Evolutionary conservation across 1,140 invertebrate genomes (phyloP).

Genomic region (Ceratosolen solmsi): DNA sequence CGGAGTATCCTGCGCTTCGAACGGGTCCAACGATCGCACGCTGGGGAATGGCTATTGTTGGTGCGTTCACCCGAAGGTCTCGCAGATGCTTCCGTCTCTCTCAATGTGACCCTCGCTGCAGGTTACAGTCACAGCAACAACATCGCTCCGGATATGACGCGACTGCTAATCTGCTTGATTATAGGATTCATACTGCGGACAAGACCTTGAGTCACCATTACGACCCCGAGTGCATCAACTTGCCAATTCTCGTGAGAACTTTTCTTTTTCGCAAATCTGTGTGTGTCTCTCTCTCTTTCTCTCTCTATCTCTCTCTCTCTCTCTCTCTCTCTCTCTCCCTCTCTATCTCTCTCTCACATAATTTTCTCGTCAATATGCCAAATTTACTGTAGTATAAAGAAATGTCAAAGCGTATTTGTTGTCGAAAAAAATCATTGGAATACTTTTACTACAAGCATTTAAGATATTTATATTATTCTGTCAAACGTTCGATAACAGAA

Average conservation of each 20-base stretch:
- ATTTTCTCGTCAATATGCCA: not conserved
- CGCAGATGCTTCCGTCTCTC: conserved; percentile 74
- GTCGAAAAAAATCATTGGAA: too few relatives aligned
- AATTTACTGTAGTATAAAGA: too few relatives aligned
- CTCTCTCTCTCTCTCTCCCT: not conserved
- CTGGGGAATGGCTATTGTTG: conserved; percentile 76
- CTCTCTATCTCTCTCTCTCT: not conserved
- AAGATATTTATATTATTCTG: too few relatives aligned
- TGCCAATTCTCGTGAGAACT: not conserved
- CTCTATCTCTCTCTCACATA: not conserved
- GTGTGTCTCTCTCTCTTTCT: not conserved
- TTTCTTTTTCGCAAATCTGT: too few relatives aligned
- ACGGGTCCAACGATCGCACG: conserved; percentile 73
- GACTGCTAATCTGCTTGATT: conserved; percentile 62
- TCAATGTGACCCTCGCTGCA: conserved; percentile 75
- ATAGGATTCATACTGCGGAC: not conserved
- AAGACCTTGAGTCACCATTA: conserved; percentile 16
- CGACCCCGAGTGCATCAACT: too few relatives aligned
- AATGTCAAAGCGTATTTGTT: too few relatives aligned
- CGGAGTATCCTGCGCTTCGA: conserved; percentile 73
- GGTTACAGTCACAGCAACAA: conserved; percentile 60
- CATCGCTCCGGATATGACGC: conserved; percentile 57
- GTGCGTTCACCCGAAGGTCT: conserved; percentile 75
- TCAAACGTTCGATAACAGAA: too few relatives aligned
- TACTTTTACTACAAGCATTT: too few relatives aligned